A percentile compares a stretch with the other conserved stretches of the same genome.
phyloP scores from a whole-genome alignment of 2,888 invertebrate species.

The Leucoma salicis region DNA sequence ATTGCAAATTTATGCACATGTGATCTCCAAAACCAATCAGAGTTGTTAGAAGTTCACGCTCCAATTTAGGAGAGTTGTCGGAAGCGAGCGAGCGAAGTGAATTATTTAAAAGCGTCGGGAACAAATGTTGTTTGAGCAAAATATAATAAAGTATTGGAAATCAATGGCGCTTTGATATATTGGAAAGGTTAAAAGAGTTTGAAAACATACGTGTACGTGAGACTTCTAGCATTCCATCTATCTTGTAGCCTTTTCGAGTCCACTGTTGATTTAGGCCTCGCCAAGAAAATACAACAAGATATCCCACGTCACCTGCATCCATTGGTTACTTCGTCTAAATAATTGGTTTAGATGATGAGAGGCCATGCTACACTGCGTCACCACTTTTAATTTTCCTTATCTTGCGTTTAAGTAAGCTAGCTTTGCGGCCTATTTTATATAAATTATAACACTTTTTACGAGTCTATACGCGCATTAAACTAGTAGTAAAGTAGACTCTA shows the following conservation, averaged over 20 bases:
- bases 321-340: constrained; percentile 11
- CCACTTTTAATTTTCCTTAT: too few relatives aligned
- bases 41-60: background rate
- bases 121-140: background rate
- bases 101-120: background rate
- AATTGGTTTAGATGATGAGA: too few relatives aligned
- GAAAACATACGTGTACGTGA: too few relatives aligned
- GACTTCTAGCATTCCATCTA: too few relatives aligned
- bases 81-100: background rate
- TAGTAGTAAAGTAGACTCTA: too few relatives aligned
- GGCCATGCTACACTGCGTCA: constrained; percentile 14
- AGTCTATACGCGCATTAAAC: too few relatives aligned
- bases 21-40: background rate
- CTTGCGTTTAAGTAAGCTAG: too few relatives aligned
- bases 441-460: too few relatives aligned
- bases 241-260: too few relatives aligned
- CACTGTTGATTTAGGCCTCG: background rate
- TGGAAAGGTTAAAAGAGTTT: background rate
- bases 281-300: background rate
- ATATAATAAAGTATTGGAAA: background rate
- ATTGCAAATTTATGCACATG: background rate
- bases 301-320: constrained; percentile 15
- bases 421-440: too few relatives aligned
- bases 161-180: background rate
- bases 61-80: background rate